These are phyloP conservation scores for Calcarius ornatus DNA, from an alignment of 2,113 vertebrate genomes.

Conservation along the genomic window DNA sequence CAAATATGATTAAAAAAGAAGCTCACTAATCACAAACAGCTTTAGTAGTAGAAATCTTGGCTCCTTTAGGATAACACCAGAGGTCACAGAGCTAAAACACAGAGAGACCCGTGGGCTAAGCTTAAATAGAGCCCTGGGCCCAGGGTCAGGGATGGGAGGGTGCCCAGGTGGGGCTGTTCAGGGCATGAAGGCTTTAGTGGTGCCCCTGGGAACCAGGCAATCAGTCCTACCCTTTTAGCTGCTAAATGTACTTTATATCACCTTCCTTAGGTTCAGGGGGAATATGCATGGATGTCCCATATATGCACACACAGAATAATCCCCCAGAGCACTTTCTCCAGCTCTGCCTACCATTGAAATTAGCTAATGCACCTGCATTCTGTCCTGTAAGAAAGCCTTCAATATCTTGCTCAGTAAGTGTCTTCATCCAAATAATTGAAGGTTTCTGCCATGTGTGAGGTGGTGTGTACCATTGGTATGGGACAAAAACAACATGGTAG, in stretches of 20 bases:
- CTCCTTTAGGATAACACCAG: background rate
- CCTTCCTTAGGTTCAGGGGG: background rate
- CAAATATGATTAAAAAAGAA: background rate
- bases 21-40: background rate
- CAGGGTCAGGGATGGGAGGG: background rate
- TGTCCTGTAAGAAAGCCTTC: background rate
- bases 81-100: rapidly evolving
- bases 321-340: background rate
- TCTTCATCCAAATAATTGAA: background rate
- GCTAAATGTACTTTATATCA: background rate
- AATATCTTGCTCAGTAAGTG: background rate
- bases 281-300: rapidly evolving
- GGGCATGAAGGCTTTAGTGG: background rate
- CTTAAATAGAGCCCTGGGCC: background rate
- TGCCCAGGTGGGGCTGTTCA: background rate
- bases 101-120: rapidly evolving
- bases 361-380: background rate
- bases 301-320: background rate
- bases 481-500: background rate
- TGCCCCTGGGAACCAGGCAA: background rate
- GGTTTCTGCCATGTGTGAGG: background rate
- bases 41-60: rapidly evolving
- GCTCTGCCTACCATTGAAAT: background rate
- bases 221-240: background rate
- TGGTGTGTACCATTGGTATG: background rate